Conservation (phyloP, 2,113 vertebrate genomes). For the Trinectes maculatus region DNA sequence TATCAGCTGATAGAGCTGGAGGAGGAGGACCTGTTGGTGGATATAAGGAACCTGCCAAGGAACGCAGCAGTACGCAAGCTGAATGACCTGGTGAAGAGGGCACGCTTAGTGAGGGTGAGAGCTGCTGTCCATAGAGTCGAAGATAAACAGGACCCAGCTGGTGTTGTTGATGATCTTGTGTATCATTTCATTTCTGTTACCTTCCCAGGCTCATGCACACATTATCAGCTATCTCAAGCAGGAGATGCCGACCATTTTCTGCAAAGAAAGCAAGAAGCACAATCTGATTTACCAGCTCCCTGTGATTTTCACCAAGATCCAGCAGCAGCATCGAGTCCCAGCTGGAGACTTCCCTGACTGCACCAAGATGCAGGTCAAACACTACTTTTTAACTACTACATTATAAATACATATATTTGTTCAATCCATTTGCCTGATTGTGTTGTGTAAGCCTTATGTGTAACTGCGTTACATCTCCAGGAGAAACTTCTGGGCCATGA, state of each 20-base stretch:
- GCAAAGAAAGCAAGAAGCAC: constrained; percentile 90
- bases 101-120: constrained; percentile 87
- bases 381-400: background rate
- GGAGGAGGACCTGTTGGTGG: constrained; percentile 89
- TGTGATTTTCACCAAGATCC: constrained; percentile 88
- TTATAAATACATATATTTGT: background rate
- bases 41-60: constrained; percentile 89
- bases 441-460: constrained; percentile 22
- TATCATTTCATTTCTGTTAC: constrained; percentile 12
- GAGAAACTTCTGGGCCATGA: constrained; percentile 87
- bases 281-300: constrained; percentile 88
- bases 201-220: constrained; percentile 86
- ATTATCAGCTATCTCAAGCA: constrained; percentile 90
- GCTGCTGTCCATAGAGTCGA: background rate
- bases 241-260: constrained; percentile 90
- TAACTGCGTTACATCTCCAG: constrained; percentile 65
- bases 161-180: background rate
- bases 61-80: constrained; percentile 88
- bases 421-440: background rate
- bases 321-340: constrained; percentile 87
- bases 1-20: constrained; percentile 88
- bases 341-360: constrained; percentile 91
- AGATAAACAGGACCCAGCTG: background rate
- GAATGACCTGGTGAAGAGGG: constrained; percentile 91
- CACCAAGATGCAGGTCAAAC: constrained; percentile 88